phyloP scores from a whole-genome alignment of 2,113 vertebrate genomes.

The Nerophis ophidion region DNA sequence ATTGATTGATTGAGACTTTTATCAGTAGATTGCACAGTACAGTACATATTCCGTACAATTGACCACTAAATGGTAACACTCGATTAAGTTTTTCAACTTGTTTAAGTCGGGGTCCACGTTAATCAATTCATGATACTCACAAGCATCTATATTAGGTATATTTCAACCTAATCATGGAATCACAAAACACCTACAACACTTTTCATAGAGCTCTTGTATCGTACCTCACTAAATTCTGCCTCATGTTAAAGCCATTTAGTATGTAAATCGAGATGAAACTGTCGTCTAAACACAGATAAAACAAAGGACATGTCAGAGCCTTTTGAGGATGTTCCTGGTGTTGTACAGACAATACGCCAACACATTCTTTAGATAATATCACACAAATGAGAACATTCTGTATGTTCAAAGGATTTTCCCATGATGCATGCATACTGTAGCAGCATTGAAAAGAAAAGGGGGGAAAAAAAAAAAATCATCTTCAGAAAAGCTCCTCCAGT shows the following conservation, averaged over 20 bases:
- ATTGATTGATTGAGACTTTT: too few species aligned
- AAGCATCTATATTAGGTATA: background rate
- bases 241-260: too few species aligned
- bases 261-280: background rate
- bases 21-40: too few species aligned
- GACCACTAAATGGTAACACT: too few species aligned
- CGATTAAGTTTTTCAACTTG: too few species aligned
- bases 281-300: background rate
- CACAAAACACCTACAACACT: background rate
- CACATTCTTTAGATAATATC: conserved; percentile 24
- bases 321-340: conserved; percentile 7
- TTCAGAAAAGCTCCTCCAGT: conserved; percentile 3
- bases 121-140: too few species aligned
- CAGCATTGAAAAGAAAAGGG: background rate
- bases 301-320: background rate
- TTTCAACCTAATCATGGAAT: background rate
- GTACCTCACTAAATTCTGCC: background rate
- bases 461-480: background rate
- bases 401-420: conserved; percentile 14
- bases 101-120: too few species aligned
- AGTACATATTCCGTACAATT: too few species aligned
- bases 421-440: conserved; percentile 7
- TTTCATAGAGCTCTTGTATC: background rate
- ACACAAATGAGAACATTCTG: conserved; percentile 22
- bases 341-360: conserved; percentile 44